Evolutionary conservation across 2,113 vertebrate genomes (phyloP).

Genomic region (Hemiscyllium ocellatum): DNA sequence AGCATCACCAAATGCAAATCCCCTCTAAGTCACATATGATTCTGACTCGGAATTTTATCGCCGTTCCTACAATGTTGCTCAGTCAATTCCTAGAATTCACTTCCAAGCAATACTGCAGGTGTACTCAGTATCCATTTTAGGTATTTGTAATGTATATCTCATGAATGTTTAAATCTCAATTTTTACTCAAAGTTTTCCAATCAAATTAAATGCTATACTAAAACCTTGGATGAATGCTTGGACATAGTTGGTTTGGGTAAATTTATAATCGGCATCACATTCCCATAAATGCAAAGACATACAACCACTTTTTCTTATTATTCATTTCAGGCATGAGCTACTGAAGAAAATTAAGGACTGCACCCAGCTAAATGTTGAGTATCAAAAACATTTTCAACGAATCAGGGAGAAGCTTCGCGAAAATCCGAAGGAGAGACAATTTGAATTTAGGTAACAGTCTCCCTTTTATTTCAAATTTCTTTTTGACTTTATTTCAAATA

Average conservation of each 20-base stretch:
- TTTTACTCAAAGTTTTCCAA: not conserved
- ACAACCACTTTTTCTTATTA: conserved; percentile 17
- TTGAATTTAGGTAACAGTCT: conserved; percentile 65
- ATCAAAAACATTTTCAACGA: conserved; percentile 60
- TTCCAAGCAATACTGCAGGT: too few relatives aligned
- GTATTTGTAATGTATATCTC: not conserved
- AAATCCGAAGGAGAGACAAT: conserved; percentile 52
- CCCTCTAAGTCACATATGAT: too few relatives aligned
- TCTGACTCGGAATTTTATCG: too few relatives aligned
- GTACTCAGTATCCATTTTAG: not conserved
- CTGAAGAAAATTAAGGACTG: conserved; percentile 61
- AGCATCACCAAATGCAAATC: too few relatives aligned
- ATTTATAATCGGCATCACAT: not conserved
- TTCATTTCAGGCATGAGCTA: conserved; percentile 55
- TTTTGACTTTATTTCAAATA: not conserved
- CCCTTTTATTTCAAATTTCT: not conserved
- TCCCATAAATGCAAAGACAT: not conserved
- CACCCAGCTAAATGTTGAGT: conserved; percentile 58
- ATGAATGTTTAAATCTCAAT: not conserved
- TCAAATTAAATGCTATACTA: not conserved
- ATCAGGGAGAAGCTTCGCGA: conserved; percentile 56
- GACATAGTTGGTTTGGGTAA: not conserved
- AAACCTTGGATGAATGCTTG: not conserved
- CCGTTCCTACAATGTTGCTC: too few relatives aligned
- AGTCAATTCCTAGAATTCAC: too few relatives aligned